Evolutionary conservation across 2,113 vertebrate species (phyloP), one percentile per base, ranked within the genome.

Genomic region (Cyrtonyx montezumae): DNA sequence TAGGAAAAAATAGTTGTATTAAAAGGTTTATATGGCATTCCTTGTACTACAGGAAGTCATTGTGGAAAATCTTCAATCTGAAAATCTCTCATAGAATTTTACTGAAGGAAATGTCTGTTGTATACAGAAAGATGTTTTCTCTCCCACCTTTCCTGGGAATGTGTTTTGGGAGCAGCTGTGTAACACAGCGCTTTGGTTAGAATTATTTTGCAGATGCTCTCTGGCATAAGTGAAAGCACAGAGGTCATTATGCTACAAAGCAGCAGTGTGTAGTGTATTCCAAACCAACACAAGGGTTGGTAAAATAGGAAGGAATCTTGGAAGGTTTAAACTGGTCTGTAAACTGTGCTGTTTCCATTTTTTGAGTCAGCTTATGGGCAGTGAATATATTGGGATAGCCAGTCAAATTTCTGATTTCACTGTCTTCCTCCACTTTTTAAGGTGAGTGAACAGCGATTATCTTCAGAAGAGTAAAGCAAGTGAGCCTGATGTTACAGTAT

Each of bases 51-150:
- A 23, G 37, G 76, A 88, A n/a, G 28, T 51, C 45, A n/a, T 11
- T 6, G 5, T 1, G 5, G 56, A 55, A 49, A 15, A 5, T 4
- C 13, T 48, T 21, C 21, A 48, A 75, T 18, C 22, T 65, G 32
- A 42, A 8, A 17, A 6, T 9, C 22, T 66, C 70, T 11, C 55
- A 30, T 13, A 17, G 19, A 18, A 18, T 70, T 91, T 88, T 65
- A 63, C 22, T 15, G 4, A 63, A 51, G 45, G 32, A 90, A 26
- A 51, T 6, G 2, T 10, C 2, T 9, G 6, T 17, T 32, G 22
- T 0, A 36, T 21, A n/a, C 7, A 25, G 46, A 11, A 34, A 42
- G 53, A 42, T 23, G 1, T 1, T 0, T 66, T 61, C 8, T 74
- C 11, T 37, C 21, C 42, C 45, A 22, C 18, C 14, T 32, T 37